Evolutionary conservation across 2,113 vertebrate genomes (phyloP).

Genomic region (Formicarius rufipectus): DNA sequence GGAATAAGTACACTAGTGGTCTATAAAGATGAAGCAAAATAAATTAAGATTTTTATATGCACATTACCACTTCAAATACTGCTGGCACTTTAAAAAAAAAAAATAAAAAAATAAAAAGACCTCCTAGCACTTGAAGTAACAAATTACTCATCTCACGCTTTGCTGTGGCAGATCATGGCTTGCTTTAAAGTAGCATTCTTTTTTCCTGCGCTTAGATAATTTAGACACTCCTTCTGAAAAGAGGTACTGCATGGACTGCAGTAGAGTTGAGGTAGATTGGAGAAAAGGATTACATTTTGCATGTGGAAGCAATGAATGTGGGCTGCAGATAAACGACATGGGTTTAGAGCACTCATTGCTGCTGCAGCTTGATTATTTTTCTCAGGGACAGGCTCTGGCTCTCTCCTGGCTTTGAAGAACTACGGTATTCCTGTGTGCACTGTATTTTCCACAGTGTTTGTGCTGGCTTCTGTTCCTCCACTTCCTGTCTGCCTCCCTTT

Average conservation of each 20-base stretch:
- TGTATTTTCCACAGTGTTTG: not conserved
- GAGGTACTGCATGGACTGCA: not conserved
- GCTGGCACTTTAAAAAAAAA: not conserved
- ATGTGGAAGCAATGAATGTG: conserved; percentile 18
- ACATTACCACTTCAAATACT: conserved; percentile 16
- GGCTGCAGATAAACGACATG: conserved; percentile 27
- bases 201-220: not conserved
- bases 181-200: conserved; percentile 30
- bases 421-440: not conserved
- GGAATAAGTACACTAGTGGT: not conserved
- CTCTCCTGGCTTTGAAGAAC: conserved; percentile 10
- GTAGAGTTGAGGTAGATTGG: not conserved
- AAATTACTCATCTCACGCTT: not conserved
- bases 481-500: not conserved
- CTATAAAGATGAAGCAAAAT: not conserved
- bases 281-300: conserved; percentile 29
- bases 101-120: not conserved
- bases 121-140: not conserved
- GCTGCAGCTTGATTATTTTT: conserved; percentile 52
- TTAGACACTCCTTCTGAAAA: not conserved
- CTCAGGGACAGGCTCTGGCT: not conserved
- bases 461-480: not conserved
- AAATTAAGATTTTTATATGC: not conserved
- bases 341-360: conserved; percentile 16
- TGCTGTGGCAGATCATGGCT: conserved; percentile 6